Evolutionary conservation across 2,797 vertebrate genomes (phyloP).

Genomic region (Poecilia wingei): DNA sequence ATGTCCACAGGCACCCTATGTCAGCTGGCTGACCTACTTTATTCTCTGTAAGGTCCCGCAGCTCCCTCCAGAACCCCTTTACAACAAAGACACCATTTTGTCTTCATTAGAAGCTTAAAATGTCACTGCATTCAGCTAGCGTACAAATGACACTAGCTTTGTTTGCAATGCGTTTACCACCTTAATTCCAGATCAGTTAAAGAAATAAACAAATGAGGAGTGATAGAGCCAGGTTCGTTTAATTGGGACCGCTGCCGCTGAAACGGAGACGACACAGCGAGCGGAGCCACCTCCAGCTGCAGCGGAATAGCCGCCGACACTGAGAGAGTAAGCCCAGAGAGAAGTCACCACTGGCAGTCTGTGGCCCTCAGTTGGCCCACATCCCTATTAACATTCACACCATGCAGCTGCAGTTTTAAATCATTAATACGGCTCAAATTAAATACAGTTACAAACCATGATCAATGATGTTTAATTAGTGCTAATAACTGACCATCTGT

Average conservation of each 20-base stretch:
- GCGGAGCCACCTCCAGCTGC: slow-evolving; percentile 39
- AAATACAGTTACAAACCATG: slow-evolving; percentile 83
- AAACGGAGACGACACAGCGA: slow-evolving; percentile 27
- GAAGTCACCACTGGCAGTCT: slow-evolving; percentile 52
- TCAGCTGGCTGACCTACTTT: slow-evolving; percentile 80
- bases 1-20: slow-evolving; percentile 73
- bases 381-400: slow-evolving; percentile 66
- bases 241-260: slow-evolving; percentile 39
- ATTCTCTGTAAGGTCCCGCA: slow-evolving; percentile 74
- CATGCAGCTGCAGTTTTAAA: slow-evolving; percentile 73
- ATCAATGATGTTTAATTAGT: slow-evolving; percentile 86
- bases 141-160: slow-evolving; percentile 69
- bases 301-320: slow-evolving; percentile 49
- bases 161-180: slow-evolving; percentile 64
- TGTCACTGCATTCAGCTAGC: slow-evolving; percentile 58
- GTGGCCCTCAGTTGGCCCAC: slow-evolving; percentile 55
- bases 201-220: slow-evolving; percentile 66
- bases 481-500: slow-evolving; percentile 90
- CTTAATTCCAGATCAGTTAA: slow-evolving; percentile 62
- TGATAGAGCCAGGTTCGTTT: slow-evolving; percentile 38
- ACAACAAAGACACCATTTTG: slow-evolving; percentile 80
- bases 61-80: slow-evolving; percentile 71
- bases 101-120: slow-evolving; percentile 80
- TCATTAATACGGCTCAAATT: slow-evolving; percentile 83
- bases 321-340: slow-evolving; percentile 54